These are phyloP conservation scores for Mormyrus proboscirostris DNA, from an alignment of 2,797 vertebrate species.

Conservation along the genomic window DNA sequence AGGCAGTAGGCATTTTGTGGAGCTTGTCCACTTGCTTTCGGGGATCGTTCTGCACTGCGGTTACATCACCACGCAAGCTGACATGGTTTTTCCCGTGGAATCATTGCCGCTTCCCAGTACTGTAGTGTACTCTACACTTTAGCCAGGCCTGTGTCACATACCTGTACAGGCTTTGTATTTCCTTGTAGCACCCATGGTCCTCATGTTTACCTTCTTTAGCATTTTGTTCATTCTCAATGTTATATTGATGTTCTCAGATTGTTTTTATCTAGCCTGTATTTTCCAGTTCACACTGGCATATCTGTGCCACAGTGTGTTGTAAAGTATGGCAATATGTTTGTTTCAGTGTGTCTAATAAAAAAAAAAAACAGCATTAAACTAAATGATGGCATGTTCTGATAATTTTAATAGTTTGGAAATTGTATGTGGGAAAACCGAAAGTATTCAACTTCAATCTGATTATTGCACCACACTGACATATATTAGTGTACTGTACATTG, in stretches of 20 bases:
- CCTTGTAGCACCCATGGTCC: not conserved
- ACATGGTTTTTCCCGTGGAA: not conserved
- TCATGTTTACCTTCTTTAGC: not conserved
- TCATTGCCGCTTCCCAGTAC: not conserved
- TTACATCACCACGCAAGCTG: not conserved
- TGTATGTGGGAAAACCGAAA: not conserved
- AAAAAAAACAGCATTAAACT: constrained; percentile 42
- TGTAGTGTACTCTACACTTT: not conserved
- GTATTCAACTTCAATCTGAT: not conserved
- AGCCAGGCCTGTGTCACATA: not conserved
- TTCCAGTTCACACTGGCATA: not conserved
- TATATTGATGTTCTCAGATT: not conserved
- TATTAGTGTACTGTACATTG: constrained; percentile 8
- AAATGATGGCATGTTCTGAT: not conserved
- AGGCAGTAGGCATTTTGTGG: constrained; percentile 27
- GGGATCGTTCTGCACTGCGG: not conserved
- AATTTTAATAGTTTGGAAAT: not conserved
- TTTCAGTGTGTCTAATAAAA: constrained; percentile 66
- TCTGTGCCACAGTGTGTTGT: constrained; percentile 45
- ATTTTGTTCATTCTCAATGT: not conserved
- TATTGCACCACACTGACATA: constrained; percentile 11
- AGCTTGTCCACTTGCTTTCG: constrained; percentile 32
- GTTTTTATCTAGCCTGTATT: constrained; percentile 16
- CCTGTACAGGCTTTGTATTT: not conserved
- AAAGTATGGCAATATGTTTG: constrained; percentile 58